These are phyloP conservation scores for Plusia festucae DNA, from an alignment of 2,888 invertebrate genomes.

Conservation along the genomic window DNA sequence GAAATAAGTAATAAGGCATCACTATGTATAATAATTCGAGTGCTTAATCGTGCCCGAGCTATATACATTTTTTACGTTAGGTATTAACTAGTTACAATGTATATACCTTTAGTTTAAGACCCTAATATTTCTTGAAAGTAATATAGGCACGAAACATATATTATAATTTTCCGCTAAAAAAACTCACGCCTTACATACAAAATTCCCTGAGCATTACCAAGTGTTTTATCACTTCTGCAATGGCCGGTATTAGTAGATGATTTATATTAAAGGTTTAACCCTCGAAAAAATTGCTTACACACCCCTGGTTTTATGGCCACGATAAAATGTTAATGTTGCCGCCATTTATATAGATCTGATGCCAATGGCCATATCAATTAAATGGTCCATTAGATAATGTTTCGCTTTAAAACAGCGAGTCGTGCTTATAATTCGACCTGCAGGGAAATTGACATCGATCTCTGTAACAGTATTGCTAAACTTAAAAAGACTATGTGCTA, in stretches of 20 bases:
- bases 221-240: slow-evolving; percentile 55
- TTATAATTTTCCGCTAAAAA: slow-evolving; percentile 4
- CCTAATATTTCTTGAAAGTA: neutral
- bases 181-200: slow-evolving; percentile 6
- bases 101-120: too few relatives aligned
- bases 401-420: slow-evolving; percentile 6
- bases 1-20: too few relatives aligned
- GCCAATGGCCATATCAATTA: slow-evolving; percentile 43
- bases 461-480: too few relatives aligned
- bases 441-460: too few relatives aligned
- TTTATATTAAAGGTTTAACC: slow-evolving; percentile 56
- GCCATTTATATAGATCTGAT: slow-evolving; percentile 32
- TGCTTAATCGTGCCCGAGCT: too few relatives aligned
- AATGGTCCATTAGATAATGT: slow-evolving; percentile 12
- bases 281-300: slow-evolving; percentile 58
- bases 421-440: neutral
- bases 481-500: too few relatives aligned
- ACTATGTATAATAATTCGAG: too few relatives aligned
- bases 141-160: neutral
- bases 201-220: slow-evolving; percentile 41
- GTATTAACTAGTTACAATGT: too few relatives aligned
- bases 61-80: too few relatives aligned
- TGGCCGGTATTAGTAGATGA: slow-evolving; percentile 58
- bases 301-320: slow-evolving; percentile 39
- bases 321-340: slow-evolving; percentile 54